Evolutionary conservation across 1,140 invertebrate species (phyloP), one percentile per base, ranked within the genome.

Genomic region (Eurosta solidaginis): DNA sequence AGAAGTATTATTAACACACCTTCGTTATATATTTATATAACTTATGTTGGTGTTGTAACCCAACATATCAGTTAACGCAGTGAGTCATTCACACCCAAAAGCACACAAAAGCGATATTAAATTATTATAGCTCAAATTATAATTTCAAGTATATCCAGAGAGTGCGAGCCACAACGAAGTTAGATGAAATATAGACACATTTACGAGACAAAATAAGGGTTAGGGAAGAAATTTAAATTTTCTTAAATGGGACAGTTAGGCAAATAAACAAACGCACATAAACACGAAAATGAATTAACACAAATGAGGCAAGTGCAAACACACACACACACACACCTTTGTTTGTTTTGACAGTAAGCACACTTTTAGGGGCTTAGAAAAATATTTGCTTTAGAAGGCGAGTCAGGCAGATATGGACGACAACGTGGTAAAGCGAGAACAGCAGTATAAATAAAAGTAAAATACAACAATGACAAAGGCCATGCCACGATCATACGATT

Each of bases 301-400:
- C n/a, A n/a, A 14, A 68, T 10, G 17, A 20, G 17, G 20, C 20
- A 49, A 17, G 47, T 17, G 47, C 47, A 17, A 4, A 17, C 22
- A 52, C 10, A 52, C 17, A 40, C 33, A 68, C 73, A 52, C 17
- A 40, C 33, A 68, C 73, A 47, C 44, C 73, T 74, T 29, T 25
- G 7, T 47, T 74, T 74, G 27, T 74, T 74, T 10, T 74, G 73
- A 74, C 73, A 74, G 73, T 14, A 47, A 29, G 45, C 42, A 47
- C 73, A 36, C 73, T 47, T 74, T 45, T 17, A 27, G 29, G 6
- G 36, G 33, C 27, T 68, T 20, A 40, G 12, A 40, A 68, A 68
- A 68, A 68, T 59, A 20, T 59, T 22, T 33, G 36, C n/a, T 2
- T 33, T 68, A 4, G 0, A 9, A 27, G n/a, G n/a, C 25, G 27